Evolutionary conservation across 2,113 vertebrate genomes (phyloP).

Genomic region (Galemys pyrenaicus): DNA sequence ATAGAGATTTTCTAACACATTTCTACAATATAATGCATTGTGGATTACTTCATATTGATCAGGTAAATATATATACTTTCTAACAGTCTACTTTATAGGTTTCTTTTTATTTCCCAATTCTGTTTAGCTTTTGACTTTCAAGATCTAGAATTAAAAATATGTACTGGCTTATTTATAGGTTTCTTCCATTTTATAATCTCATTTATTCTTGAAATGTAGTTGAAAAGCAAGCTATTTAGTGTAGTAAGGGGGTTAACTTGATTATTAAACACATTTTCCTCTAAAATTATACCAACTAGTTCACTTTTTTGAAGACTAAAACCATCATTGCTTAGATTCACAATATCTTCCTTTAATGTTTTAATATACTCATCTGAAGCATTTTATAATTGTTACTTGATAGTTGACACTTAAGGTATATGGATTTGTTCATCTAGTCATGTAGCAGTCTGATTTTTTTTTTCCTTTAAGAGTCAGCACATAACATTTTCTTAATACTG

Average conservation of each 20-base stretch:
- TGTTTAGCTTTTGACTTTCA: slow-evolving; percentile 44
- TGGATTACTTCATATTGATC: slow-evolving; percentile 97
- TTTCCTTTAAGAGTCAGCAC: neutral
- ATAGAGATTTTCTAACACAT: slow-evolving; percentile 97
- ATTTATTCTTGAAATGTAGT: slow-evolving; percentile 43
- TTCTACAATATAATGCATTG: slow-evolving; percentile 99
- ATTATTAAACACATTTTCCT: slow-evolving; percentile 37
- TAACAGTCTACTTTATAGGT: neutral
- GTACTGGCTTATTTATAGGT: slow-evolving; percentile 15
- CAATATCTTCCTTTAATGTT: neutral
- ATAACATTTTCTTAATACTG: slow-evolving; percentile 32
- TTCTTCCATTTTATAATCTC: slow-evolving; percentile 21
- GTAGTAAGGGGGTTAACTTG: neutral
- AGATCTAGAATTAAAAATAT: slow-evolving; percentile 46
- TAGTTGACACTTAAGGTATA: neutral
- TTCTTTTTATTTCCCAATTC: slow-evolving; percentile 53
- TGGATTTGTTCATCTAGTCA: neutral
- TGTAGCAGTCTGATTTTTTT: neutral
- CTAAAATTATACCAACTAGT: neutral
- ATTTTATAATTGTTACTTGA: slow-evolving; percentile 35
- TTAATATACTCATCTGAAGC: neutral
- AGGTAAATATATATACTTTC: slow-evolving; percentile 86
- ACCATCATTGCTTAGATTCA: slow-evolving; percentile 18
- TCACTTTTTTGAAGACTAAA: slow-evolving; percentile 44
- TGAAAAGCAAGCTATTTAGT: neutral